Evolutionary conservation across 2,113 vertebrate genomes (phyloP).

Genomic region (Rhea pennata): DNA sequence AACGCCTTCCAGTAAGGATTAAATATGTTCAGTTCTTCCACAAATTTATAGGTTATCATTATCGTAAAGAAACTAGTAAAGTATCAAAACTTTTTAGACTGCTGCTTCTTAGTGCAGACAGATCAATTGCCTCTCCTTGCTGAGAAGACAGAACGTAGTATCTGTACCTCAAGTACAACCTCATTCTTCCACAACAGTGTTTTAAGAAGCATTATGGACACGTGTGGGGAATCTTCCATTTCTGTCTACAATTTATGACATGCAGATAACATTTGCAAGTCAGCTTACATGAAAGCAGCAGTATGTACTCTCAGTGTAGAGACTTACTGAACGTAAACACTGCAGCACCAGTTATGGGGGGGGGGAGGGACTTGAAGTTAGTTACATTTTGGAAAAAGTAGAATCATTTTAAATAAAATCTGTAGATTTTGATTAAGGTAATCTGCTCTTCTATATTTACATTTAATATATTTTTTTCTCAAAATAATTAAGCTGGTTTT

Average conservation of each 20-base stretch:
- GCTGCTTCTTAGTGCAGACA: background rate
- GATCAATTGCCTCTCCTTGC: background rate
- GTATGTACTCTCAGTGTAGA: background rate
- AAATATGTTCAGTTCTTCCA: background rate
- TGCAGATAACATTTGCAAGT: background rate
- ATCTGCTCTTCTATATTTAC: background rate
- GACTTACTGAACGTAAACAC: background rate
- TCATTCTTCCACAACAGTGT: background rate
- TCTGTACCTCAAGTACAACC: background rate
- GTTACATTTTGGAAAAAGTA: conserved; percentile 42
- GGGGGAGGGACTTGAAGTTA: conserved; percentile 12
- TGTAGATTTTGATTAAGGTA: conserved; percentile 4
- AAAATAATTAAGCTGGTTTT: background rate
- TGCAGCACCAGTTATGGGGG: background rate
- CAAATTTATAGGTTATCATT: background rate
- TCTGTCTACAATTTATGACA: background rate
- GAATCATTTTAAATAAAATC: conserved; percentile 50
- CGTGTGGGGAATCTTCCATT: background rate
- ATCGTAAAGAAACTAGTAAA: background rate
- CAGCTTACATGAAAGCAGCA: background rate
- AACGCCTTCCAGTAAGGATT: background rate
- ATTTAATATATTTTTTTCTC: background rate
- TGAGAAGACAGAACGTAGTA: background rate
- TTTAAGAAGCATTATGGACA: background rate
- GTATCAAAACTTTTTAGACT: background rate